Conservation (phyloP, 1,140 invertebrate genomes). For the Euura saliciscinereae region DNA sequence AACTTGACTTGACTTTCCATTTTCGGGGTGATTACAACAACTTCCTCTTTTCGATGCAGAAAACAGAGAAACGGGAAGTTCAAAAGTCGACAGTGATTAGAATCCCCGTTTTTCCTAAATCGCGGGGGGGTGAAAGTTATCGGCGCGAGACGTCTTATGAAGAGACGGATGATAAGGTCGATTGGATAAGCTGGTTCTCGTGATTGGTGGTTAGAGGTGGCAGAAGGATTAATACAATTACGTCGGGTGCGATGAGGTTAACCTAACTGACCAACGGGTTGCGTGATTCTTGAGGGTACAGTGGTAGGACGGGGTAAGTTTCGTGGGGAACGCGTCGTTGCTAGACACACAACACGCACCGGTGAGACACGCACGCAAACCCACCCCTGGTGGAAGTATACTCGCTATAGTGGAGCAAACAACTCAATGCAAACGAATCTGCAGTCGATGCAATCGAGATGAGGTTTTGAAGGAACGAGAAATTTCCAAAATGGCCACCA, state of each 20-base stretch:
- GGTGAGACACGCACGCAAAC: neutral
- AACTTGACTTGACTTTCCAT: too few species aligned
- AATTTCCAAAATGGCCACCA: too few species aligned
- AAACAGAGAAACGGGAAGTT: too few species aligned
- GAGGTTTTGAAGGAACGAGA: too few species aligned
- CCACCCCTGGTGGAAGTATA: neutral
- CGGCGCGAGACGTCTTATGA: too few species aligned
- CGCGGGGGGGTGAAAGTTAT: too few species aligned
- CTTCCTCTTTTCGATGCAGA: too few species aligned
- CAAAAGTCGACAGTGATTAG: too few species aligned
- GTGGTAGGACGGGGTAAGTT: neutral
- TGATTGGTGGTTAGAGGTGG: neutral
- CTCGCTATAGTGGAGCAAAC: neutral
- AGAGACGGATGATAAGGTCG: too few species aligned
- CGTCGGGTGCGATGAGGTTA: neutral
- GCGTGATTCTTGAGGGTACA: neutral
- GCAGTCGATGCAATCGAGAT: too few species aligned
- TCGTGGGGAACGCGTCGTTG: neutral
- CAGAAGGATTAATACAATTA: neutral
- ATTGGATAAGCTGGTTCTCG: neutral
- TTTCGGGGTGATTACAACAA: too few species aligned
- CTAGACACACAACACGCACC: conserved; percentile 6
- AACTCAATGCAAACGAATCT: neutral
- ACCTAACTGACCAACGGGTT: conserved; percentile 3
- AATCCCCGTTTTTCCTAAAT: too few species aligned